Base-by-base conservation (phyloP, 2,888 invertebrate species). In the Cerceris rybyensis region DNA sequence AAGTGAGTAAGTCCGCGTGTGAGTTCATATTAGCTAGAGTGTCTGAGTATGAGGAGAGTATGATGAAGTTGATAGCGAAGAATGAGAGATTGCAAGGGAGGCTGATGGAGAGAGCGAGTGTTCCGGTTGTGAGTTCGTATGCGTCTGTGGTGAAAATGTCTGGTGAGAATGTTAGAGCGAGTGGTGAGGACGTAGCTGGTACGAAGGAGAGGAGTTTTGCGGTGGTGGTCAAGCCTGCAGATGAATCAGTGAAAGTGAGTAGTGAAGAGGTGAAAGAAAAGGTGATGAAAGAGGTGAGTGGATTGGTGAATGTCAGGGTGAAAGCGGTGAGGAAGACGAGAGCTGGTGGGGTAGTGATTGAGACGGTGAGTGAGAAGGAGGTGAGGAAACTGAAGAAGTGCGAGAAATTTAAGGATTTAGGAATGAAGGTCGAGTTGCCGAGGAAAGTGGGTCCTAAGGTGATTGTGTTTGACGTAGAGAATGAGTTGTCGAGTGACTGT, bases 181-280 rank as follows among this genome's bases (percentile, higher is more conserved):
- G n/a, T n/a, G n/a, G n/a, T n/a, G n/a, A n/a, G n/a, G n/a, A n/a
- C n/a, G n/a, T n/a, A n/a, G n/a, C n/a, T n/a, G n/a, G 8, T 13
- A 4, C 4, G 2, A 28, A 4, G 28, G 28, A 28, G 1, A 28
- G 4, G 5, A 50, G 50, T 50, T 67, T 41, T 61, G 66, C 61
- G 0, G 67, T 59, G 9, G 28, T 73, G 0, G 67, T 73, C 0
- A 61, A 7, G 1, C 13, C 61, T 0, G 42, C 17, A 9, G 61
- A 59, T 67, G 50, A 41, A 0, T 11, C 6, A 13, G 50, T 0
- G 41, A 67, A 58, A 2, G 39, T 50, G 16, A 58, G 39, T 0
- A 55, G 60, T 28, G 55, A 41, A 6, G 2, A 64, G 7, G 63
- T 70, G 41, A 70, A 69, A 55, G 61, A 54, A 9, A 58, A 70